These are phyloP conservation scores for Stenurella melanura DNA, from an alignment of 2,888 invertebrate species.

Conservation along the genomic window DNA sequence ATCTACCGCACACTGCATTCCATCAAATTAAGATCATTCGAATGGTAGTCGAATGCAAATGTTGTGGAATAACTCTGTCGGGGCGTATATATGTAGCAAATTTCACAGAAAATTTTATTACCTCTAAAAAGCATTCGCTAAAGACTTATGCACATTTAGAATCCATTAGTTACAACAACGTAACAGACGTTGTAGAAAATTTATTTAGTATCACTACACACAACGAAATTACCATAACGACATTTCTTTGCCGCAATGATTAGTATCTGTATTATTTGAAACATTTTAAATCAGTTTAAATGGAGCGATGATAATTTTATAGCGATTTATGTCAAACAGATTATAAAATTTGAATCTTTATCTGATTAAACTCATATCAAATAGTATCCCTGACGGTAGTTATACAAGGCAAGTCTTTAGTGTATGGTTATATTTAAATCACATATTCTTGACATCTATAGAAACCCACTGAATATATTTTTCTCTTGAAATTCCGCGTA, in stretches of 20 bases:
- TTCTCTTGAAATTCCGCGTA: too few species aligned
- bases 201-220: conserved; percentile 37
- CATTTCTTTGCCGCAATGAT: conserved; percentile 28
- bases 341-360: conserved; percentile 15
- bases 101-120: conserved; percentile 64
- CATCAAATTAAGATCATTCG: conserved; percentile 54
- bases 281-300: conserved; percentile 23
- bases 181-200: conserved; percentile 43
- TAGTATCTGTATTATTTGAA: conserved; percentile 1
- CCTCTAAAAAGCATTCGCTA: conserved; percentile 47
- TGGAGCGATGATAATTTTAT: conserved; percentile 33
- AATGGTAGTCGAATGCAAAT: conserved; percentile 65
- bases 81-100: conserved; percentile 60
- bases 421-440: too few species aligned
- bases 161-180: conserved; percentile 49
- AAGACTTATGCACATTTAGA: conserved; percentile 50
- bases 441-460: too few species aligned
- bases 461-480: too few species aligned
- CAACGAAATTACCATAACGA: conserved; percentile 33
- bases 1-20: conserved; percentile 59
- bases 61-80: conserved; percentile 67
- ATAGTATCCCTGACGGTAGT: background rate
- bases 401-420: too few species aligned
- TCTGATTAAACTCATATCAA: background rate
- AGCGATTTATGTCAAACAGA: conserved; percentile 11